Conservation (phyloP, 2,113 vertebrate species). For the Uropsilus gracilis region DNA sequence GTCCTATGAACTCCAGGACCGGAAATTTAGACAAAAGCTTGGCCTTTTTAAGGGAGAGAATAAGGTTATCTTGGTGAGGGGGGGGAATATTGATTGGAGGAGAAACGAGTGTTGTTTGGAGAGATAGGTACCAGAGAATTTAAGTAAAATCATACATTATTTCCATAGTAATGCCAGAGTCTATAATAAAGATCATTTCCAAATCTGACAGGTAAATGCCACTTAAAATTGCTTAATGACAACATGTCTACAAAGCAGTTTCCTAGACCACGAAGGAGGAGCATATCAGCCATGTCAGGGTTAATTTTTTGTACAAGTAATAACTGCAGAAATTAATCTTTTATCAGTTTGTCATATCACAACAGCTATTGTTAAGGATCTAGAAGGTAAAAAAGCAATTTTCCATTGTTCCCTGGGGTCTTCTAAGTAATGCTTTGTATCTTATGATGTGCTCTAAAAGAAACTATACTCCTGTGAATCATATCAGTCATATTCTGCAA, state of each 20-base stretch:
- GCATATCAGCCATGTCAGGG: not conserved
- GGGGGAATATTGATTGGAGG: not conserved
- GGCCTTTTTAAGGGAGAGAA: constrained; percentile 24
- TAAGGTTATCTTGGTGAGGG: not conserved
- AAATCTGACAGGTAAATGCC: constrained; percentile 35
- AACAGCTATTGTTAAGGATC: constrained; percentile 57
- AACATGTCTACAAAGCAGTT: constrained; percentile 2
- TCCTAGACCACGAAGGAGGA: not conserved
- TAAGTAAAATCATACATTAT: constrained; percentile 33
- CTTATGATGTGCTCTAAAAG: constrained; percentile 43
- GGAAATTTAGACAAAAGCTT: constrained; percentile 52
- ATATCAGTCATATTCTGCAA: not conserved
- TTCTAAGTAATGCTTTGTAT: constrained; percentile 50
- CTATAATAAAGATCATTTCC: constrained; percentile 12
- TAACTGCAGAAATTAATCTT: constrained; percentile 60
- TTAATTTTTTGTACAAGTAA: constrained; percentile 45
- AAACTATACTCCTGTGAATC: constrained; percentile 48
- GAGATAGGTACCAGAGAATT: not conserved
- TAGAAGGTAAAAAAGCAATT: constrained; percentile 51
- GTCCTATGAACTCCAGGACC: constrained; percentile 6
- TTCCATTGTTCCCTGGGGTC: constrained; percentile 39
- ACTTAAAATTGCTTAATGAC: constrained; percentile 55
- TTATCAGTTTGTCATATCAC: constrained; percentile 48
- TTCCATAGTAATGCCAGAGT: constrained; percentile 12
- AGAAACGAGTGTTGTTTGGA: not conserved